A percentile compares a stretch with the other conserved stretches of the same genome.
phyloP scores from a whole-genome alignment of 2,888 invertebrate genomes.

The Rhagonycha lutea region DNA sequence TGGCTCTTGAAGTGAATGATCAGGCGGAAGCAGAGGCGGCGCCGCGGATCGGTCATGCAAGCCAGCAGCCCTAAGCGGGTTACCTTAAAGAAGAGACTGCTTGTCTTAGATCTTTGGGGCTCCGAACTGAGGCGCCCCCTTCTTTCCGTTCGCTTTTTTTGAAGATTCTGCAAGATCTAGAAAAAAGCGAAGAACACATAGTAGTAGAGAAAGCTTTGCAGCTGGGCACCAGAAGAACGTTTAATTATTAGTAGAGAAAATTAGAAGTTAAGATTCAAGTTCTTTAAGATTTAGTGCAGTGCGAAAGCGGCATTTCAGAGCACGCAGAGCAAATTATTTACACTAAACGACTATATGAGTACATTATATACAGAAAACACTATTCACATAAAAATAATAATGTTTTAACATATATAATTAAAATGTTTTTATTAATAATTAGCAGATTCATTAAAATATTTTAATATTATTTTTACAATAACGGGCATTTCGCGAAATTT shows the following conservation, averaged over 20 bases:
- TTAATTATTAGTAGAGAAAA: constrained; percentile 30
- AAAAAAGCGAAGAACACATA: constrained; percentile 88
- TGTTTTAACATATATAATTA: not conserved
- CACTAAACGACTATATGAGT: constrained; percentile 15
- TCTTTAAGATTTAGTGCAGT: constrained; percentile 34
- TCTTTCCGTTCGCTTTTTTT: constrained; percentile 98
- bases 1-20: constrained; percentile 21
- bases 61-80: constrained; percentile 64
- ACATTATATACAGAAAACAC: constrained; percentile 7
- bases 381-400: not conserved
- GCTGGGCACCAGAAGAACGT: constrained; percentile 53
- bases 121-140: constrained; percentile 96
- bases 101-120: constrained; percentile 91
- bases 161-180: constrained; percentile 99
- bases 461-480: not conserved
- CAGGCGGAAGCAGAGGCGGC: constrained; percentile 55
- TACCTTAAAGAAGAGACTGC: constrained; percentile 99
- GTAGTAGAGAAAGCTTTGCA: constrained; percentile 69
- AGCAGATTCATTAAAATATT: not conserved
- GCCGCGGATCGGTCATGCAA: constrained; percentile 54
- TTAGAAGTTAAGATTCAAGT: constrained; percentile 25
- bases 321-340: constrained; percentile 29
- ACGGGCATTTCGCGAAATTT: too few relatives aligned
- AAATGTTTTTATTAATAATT: not conserved
- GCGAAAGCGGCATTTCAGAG: constrained; percentile 38